These are phyloP conservation scores for Sinopyrophorus schimmeli DNA, from an alignment of 2,888 invertebrate species.

Conservation along the genomic window DNA sequence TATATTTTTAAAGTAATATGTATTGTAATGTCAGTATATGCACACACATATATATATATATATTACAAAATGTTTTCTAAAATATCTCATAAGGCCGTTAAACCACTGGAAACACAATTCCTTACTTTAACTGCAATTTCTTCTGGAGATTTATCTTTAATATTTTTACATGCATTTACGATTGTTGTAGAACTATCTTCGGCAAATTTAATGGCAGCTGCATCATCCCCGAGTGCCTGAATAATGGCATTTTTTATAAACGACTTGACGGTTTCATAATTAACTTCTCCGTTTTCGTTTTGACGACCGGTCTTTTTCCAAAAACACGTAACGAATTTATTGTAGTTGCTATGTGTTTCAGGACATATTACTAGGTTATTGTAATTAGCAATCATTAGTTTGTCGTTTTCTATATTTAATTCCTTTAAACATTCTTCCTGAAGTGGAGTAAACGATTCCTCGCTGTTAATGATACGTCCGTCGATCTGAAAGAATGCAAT, in stretches of 20 bases:
- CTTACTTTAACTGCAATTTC: constrained; percentile 10
- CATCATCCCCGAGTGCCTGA: constrained; percentile 11
- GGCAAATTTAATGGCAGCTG: neutral
- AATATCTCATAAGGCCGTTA: too few relatives aligned
- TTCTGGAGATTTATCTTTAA: neutral
- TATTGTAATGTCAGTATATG: too few relatives aligned
- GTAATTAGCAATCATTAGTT: neutral
- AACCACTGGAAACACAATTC: constrained; percentile 12
- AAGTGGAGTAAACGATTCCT: constrained; percentile 2
- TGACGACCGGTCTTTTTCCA: constrained; percentile 18
- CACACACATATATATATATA: too few relatives aligned
- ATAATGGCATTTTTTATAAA: constrained; percentile 8
- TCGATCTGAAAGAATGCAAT: too few relatives aligned
- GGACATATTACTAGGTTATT: constrained; percentile 10
- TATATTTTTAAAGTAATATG: too few relatives aligned
- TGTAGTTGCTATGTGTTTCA: constrained; percentile 11
- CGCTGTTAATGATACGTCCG: too few relatives aligned
- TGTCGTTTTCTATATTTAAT: constrained; percentile 4
- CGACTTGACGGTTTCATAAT: constrained; percentile 9
- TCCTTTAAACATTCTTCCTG: constrained; percentile 14
- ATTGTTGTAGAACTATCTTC: constrained; percentile 7
- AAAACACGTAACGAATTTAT: constrained; percentile 16
- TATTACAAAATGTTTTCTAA: too few relatives aligned
- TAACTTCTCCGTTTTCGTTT: constrained; percentile 13
- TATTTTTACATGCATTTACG: constrained; percentile 5